Percentiles rank a stretch among this genome's conserved stretches.
These are phyloP conservation scores for Schmidtea mediterranea DNA, from an alignment of 1,140 invertebrate genomes.

Conservation along the genomic window DNA sequence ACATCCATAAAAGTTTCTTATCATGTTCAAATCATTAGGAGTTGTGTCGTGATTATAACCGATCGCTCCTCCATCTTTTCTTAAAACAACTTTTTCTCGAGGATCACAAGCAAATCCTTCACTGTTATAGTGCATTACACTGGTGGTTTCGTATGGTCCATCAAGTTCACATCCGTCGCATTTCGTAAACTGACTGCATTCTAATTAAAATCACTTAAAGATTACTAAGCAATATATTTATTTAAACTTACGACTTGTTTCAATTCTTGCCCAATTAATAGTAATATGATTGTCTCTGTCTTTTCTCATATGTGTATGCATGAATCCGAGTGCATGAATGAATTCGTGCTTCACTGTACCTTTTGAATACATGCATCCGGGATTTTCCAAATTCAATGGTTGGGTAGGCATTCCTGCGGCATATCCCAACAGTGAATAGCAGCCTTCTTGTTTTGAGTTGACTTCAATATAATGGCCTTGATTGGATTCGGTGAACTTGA, in stretches of 20 bases:
- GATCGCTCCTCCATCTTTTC: background rate
- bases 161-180: background rate
- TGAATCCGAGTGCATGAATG: conserved; percentile 36
- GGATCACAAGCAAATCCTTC: conserved; percentile 5
- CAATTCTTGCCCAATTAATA: conserved; percentile 32
- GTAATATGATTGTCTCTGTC: conserved; percentile 35
- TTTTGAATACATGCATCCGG: background rate
- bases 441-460: too few species aligned
- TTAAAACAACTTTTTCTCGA: background rate
- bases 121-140: conserved; percentile 5
- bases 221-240: background rate
- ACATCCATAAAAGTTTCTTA: background rate
- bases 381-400: background rate
- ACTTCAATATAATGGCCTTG: too few species aligned
- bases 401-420: too few species aligned
- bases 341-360: conserved; percentile 10
- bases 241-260: conserved; percentile 23
- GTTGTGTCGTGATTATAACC: background rate
- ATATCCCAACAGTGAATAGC: too few species aligned
- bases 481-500: too few species aligned
- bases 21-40: background rate
- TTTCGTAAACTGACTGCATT: background rate
- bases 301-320: conserved; percentile 37
- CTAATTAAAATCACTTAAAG: background rate
- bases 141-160: conserved; percentile 2